Conservation (phyloP, 2,797 vertebrate species). For the Muraenolepis orangiensis region DNA sequence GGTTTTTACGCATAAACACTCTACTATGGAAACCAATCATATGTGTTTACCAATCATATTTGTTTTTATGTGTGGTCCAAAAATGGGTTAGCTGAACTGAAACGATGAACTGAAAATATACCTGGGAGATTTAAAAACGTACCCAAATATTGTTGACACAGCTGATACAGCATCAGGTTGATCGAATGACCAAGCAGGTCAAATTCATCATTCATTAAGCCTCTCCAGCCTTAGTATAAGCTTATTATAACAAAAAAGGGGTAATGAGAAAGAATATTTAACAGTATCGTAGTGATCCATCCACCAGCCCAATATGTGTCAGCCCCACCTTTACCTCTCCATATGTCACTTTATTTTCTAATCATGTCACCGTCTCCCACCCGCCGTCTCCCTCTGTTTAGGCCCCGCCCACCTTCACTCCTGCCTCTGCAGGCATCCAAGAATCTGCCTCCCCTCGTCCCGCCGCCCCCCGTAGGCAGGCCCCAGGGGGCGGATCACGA, state of each 20-base stretch:
- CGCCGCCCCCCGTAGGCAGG: conserved; percentile 19
- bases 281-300: background rate
- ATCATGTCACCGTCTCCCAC: background rate
- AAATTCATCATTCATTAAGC: too few relatives aligned
- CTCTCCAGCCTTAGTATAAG: background rate
- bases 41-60: too few relatives aligned
- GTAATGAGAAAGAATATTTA: background rate
- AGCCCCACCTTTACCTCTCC: background rate
- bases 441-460: conserved; percentile 1
- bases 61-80: background rate
- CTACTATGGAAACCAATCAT: background rate
- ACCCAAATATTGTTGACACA: background rate
- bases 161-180: background rate
- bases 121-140: background rate
- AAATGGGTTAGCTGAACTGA: background rate
- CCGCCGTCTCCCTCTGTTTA: conserved; percentile 27
- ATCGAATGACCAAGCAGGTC: background rate
- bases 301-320: background rate
- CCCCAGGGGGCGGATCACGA: background rate
- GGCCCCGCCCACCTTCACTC: conserved; percentile 32
- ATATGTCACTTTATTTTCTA: background rate
- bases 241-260: background rate
- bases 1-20: background rate
- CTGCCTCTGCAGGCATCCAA: conserved; percentile 29
- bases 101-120: background rate